Evolutionary conservation across 2,888 invertebrate genomes (phyloP).

Genomic region (Thalpophila matura): DNA sequence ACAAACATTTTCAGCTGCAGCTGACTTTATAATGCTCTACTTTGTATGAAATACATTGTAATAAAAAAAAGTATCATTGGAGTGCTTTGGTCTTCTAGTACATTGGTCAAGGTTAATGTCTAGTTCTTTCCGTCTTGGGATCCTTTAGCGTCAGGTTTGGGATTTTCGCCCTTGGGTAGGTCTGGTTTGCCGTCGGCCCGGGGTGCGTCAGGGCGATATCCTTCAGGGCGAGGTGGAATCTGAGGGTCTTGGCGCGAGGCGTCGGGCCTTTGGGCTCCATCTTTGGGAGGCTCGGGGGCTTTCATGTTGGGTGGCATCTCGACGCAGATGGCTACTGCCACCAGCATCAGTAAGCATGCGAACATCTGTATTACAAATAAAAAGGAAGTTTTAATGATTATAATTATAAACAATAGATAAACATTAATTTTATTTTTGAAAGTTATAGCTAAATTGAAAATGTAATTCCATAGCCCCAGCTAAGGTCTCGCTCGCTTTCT

Average conservation of each 20-base stretch:
- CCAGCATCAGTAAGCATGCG: constrained; percentile 76
- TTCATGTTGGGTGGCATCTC: constrained; percentile 69
- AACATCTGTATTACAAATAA: constrained; percentile 66
- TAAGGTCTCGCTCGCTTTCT: no score
- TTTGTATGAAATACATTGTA: constrained; percentile 22
- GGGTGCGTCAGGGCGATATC: constrained; percentile 48
- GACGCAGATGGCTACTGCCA: constrained; percentile 68
- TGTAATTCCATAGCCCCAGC: no score
- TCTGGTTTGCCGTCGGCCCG: constrained; percentile 21
- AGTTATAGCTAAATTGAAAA: no score
- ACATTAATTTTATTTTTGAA: no score
- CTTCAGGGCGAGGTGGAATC: constrained; percentile 16
- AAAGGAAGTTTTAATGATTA: no score
- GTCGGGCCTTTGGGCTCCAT: constrained; percentile 43
- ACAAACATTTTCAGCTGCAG: no score
- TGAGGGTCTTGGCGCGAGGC: constrained; percentile 56
- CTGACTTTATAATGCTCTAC: constrained; percentile 72
- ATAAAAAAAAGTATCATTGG: constrained; percentile 16
- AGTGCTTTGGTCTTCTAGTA: constrained; percentile 26
- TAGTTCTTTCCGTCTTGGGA: constrained; percentile 63
- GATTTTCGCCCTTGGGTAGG: constrained; percentile 44
- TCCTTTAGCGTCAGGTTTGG: constrained; percentile 56
- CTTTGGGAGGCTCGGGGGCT: constrained; percentile 68
- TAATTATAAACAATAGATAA: no score
- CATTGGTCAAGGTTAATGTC: constrained; percentile 23